Percentiles rank a stretch among this genome's conserved stretches.
Evolutionary conservation across 1,140 invertebrate genomes (phyloP).

Genomic region (Pseudomyrmex dendroicus): DNA sequence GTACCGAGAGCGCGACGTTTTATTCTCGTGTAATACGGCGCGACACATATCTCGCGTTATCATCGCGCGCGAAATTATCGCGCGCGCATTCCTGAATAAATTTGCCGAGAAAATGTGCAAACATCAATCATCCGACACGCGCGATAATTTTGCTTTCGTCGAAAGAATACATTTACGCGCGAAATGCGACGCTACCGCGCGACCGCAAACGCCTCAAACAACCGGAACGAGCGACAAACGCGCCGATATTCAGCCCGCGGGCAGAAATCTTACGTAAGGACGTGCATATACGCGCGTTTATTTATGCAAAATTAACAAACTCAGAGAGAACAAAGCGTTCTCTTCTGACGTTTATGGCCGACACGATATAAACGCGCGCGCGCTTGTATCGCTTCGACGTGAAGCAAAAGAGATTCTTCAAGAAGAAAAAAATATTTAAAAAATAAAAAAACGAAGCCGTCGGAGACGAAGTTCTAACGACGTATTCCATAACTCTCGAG

Average conservation of each 20-base stretch:
- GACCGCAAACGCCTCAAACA: neutral
- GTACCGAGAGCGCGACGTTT: too few relatives aligned
- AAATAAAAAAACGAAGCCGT: neutral
- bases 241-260: too few relatives aligned
- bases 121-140: constrained; percentile 32
- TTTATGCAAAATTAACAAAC: too few relatives aligned
- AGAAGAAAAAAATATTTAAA: neutral
- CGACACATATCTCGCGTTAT: constrained; percentile 31
- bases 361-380: too few relatives aligned
- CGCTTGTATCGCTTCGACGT: too few relatives aligned
- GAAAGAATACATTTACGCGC: constrained; percentile 19
- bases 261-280: neutral
- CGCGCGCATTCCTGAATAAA: constrained; percentile 45
- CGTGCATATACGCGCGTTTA: too few relatives aligned
- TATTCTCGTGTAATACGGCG: constrained; percentile 5
- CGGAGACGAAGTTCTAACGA: neutral
- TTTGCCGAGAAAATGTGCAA: constrained; percentile 46
- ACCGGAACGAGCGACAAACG: too few relatives aligned
- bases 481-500: constrained; percentile 11
- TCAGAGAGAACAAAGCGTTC: too few relatives aligned
- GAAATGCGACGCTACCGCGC: neutral
- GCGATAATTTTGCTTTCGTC: constrained; percentile 42
- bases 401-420: neutral
- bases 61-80: neutral
- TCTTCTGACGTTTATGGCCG: too few relatives aligned